These are phyloP conservation scores for Latheticus oryzae DNA, from an alignment of 2,888 invertebrate species.

Conservation along the genomic window DNA sequence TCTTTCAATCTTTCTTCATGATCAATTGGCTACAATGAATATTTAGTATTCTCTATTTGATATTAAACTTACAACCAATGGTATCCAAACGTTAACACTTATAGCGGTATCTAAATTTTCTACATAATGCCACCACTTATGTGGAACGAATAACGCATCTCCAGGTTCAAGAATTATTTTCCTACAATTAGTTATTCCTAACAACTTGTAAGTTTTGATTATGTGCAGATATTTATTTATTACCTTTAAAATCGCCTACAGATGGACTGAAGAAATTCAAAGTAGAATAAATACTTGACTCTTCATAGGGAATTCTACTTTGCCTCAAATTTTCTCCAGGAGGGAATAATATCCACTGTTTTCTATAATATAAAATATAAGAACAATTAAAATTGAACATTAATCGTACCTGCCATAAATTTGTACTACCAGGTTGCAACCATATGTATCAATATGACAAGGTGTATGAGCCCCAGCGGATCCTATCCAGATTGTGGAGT, in stretches of 20 bases:
- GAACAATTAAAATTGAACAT: neutral
- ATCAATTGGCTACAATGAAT: constrained; percentile 61
- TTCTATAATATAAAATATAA: constrained; percentile 68
- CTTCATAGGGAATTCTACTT: constrained; percentile 94
- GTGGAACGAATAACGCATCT: constrained; percentile 89
- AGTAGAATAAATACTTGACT: constrained; percentile 92
- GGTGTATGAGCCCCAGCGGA: constrained; percentile 90
- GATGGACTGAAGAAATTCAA: constrained; percentile 81
- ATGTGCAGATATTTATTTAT: constrained; percentile 48
- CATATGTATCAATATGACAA: constrained; percentile 94
- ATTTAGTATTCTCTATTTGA: no score
- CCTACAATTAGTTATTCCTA: constrained; percentile 54
- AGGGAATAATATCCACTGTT: constrained; percentile 92
- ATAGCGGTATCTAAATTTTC: constrained; percentile 82
- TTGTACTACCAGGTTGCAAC: constrained; percentile 92
- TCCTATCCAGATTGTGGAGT: constrained; percentile 91
- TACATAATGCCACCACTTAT: constrained; percentile 98
- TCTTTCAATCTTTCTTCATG: constrained; percentile 71
- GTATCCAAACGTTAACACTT: constrained; percentile 78
- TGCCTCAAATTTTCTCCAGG: constrained; percentile 79
- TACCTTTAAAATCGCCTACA: constrained; percentile 68
- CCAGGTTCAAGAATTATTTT: constrained; percentile 81
- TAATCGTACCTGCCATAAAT: constrained; percentile 80
- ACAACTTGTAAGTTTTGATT: constrained; percentile 32
- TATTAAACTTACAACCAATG: constrained; percentile 68